A percentile compares a stretch with the other conserved stretches of the same genome.
These are phyloP conservation scores for Acanthurus leucopareius DNA, from an alignment of 2,797 vertebrate genomes.

Conservation along the genomic window DNA sequence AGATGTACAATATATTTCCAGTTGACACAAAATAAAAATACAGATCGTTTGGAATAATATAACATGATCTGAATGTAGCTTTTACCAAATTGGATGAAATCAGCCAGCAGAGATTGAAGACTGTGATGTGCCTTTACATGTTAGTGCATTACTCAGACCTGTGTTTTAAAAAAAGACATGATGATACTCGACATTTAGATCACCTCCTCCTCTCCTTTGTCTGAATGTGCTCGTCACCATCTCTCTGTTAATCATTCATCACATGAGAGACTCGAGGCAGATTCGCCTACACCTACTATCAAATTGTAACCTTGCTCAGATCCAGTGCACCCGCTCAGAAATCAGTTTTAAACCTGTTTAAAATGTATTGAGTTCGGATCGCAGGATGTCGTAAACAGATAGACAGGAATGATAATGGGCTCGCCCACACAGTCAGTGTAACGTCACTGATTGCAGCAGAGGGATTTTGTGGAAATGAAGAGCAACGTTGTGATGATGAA, in stretches of 20 bases:
- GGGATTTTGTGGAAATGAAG: conserved; percentile 1
- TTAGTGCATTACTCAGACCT: background rate
- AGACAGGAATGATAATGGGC: background rate
- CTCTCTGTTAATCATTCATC: conserved; percentile 7
- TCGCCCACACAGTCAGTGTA: background rate
- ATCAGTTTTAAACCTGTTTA: background rate
- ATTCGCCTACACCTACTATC: background rate
- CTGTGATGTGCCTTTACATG: background rate
- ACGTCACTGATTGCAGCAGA: conserved; percentile 22
- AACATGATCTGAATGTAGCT: background rate
- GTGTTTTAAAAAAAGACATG: background rate
- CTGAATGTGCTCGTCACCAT: background rate
- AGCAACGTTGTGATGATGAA: conserved; percentile 19
- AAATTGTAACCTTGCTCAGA: background rate
- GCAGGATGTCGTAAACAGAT: background rate
- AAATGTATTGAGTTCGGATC: background rate
- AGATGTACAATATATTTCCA: background rate
- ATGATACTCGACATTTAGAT: background rate
- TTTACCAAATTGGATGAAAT: background rate
- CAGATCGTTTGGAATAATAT: background rate
- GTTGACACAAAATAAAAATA: background rate
- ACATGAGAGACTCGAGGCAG: background rate
- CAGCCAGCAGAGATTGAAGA: background rate
- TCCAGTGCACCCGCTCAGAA: background rate
- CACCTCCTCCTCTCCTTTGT: background rate